phyloP scores from a whole-genome alignment of 1,140 invertebrate genomes.

The Drosophila auraria region DNA sequence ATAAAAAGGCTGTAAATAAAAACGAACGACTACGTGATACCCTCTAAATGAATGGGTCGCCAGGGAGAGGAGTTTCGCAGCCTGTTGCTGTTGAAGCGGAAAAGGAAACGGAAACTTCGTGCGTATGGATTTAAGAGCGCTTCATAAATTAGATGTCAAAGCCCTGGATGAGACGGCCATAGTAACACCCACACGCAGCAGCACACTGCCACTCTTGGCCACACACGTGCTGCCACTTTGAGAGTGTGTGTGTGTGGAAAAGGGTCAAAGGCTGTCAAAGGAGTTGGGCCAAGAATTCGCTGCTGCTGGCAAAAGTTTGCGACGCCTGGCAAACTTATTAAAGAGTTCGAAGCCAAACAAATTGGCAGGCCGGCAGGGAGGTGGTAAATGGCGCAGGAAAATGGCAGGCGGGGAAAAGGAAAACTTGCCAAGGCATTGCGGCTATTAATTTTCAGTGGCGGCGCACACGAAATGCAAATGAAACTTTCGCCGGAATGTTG shows the following conservation, averaged over 20 bases:
- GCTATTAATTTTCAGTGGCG: constrained; percentile 55
- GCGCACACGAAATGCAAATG: constrained; percentile 59
- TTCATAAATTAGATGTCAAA: constrained; percentile 82
- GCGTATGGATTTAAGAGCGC: constrained; percentile 49
- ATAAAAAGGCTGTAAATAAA: constrained; percentile 21
- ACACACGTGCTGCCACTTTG: constrained; percentile 23
- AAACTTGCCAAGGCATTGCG: constrained; percentile 52
- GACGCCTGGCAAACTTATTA: constrained; percentile 54
- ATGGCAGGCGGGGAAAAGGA: not conserved
- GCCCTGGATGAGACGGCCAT: constrained; percentile 59
- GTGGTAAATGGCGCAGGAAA: not conserved
- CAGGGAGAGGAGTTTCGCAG: constrained; percentile 3
- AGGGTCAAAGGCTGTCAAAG: constrained; percentile 68
- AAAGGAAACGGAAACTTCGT: constrained; percentile 7
- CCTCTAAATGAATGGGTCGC: constrained; percentile 27
- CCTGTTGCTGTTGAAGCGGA: constrained; percentile 46
- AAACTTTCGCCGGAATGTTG: constrained; percentile 51
- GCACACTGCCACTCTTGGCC: not conserved
- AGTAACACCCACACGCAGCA: constrained; percentile 30
- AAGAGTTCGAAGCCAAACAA: constrained; percentile 62
- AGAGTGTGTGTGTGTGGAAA: constrained; percentile 14
- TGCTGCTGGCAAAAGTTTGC: constrained; percentile 42
- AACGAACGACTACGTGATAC: constrained; percentile 36
- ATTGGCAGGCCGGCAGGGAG: constrained; percentile 29
- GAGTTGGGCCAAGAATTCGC: constrained; percentile 35